Percentiles rank a stretch among this genome's conserved stretches.
phyloP scores from a whole-genome alignment of 2,888 invertebrate species.

The Archaeoteleia sp. region DNA sequence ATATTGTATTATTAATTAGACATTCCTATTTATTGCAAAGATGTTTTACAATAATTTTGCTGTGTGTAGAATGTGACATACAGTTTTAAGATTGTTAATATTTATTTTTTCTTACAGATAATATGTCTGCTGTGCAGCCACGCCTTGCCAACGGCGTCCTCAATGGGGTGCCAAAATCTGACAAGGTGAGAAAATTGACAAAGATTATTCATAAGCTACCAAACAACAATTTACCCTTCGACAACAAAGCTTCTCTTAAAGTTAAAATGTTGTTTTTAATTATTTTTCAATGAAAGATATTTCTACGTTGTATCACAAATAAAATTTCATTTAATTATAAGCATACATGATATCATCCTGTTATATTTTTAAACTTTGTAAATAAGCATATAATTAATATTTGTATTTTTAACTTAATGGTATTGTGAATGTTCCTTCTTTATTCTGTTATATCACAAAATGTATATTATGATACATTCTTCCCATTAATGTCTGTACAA shows the following conservation, averaged over 20 bases:
- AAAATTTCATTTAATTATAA: too few species aligned
- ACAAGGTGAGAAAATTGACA: constrained; percentile 61
- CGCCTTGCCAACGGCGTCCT: constrained; percentile 60
- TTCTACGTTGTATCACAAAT: too few species aligned
- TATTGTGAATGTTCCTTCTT: too few species aligned
- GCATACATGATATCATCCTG: too few species aligned
- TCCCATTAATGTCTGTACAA: neutral
- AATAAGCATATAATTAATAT: too few species aligned
- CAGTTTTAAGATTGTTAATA: neutral
- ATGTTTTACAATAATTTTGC: neutral
- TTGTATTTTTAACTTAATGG: too few species aligned
- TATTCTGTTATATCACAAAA: neutral
- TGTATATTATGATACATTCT: neutral
- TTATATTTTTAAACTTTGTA: too few species aligned
- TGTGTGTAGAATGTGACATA: too few species aligned
- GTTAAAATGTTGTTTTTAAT: too few species aligned
- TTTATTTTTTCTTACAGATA: constrained; percentile 58
- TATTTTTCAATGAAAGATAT: too few species aligned
- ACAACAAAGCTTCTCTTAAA: too few species aligned
- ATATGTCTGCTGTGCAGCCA: constrained; percentile 64
- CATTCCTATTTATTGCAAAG: neutral
- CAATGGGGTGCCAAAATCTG: constrained; percentile 61
- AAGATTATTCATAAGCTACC: neutral
- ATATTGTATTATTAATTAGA: too few species aligned
- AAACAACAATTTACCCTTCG: neutral